These are phyloP conservation scores for Aegotheles bennettii DNA, from an alignment of 2,113 vertebrate genomes.

Conservation along the genomic window DNA sequence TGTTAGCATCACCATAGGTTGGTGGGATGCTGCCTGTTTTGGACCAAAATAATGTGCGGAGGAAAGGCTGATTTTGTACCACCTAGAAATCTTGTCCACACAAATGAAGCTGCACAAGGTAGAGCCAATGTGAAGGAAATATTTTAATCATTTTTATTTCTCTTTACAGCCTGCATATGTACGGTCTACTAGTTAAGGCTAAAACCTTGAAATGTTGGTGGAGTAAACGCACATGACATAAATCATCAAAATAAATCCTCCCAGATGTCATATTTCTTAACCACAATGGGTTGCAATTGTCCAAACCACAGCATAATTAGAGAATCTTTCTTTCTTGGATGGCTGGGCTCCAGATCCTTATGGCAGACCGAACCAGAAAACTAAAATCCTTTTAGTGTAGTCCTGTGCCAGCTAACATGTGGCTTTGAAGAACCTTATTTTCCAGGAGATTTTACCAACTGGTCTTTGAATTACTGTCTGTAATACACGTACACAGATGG, in stretches of 20 bases:
- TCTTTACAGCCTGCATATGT: background rate
- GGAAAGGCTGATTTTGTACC: background rate
- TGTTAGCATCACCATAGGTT: background rate
- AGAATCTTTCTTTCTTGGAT: slow-evolving; percentile 8
- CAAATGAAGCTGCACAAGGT: background rate
- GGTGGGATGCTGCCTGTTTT: background rate
- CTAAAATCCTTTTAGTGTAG: background rate
- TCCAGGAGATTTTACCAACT: background rate
- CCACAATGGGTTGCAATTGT: slow-evolving; percentile 46
- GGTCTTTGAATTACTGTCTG: background rate
- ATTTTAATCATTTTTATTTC: background rate
- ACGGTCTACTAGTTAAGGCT: slow-evolving; percentile 4
- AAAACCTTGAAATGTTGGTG: background rate
- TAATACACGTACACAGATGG: accelerated
- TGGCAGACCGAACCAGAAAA: background rate
- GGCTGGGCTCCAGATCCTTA: background rate
- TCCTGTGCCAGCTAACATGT: background rate
- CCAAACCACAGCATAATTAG: slow-evolving; percentile 58
- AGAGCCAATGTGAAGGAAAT: background rate
- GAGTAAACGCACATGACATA: slow-evolving; percentile 16
- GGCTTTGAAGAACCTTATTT: background rate
- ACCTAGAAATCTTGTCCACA: background rate
- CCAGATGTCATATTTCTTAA: slow-evolving; percentile 53
- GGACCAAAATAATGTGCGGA: background rate
- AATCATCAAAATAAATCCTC: slow-evolving; percentile 57